Conservation (phyloP, 1,140 invertebrate genomes). For the Bombus turneri region DNA sequence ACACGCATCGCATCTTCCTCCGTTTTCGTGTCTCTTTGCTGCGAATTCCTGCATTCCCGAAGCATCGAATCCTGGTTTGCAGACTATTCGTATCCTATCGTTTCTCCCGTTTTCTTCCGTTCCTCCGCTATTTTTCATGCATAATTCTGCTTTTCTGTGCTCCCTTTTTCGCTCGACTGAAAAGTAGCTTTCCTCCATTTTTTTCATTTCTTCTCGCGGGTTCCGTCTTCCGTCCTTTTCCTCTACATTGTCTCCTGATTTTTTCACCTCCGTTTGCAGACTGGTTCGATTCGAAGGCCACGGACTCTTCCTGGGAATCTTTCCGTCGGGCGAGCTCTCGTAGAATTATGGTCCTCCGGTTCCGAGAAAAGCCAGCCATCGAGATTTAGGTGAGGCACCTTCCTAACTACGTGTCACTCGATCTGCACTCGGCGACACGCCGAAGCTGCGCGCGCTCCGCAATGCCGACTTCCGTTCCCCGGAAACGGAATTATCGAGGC, state of each 20-base stretch:
- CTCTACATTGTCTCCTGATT: neutral
- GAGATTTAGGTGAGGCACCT: slow-evolving; percentile 59
- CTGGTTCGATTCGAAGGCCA: neutral
- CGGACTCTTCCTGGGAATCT: neutral
- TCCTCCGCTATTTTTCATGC: neutral
- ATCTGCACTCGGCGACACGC: slow-evolving; percentile 19
- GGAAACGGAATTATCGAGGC: slow-evolving; percentile 42
- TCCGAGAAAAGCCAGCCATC: slow-evolving; percentile 55
- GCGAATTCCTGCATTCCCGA: neutral
- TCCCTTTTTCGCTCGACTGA: neutral
- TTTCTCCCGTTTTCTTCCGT: neutral
- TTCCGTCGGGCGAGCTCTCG: slow-evolving; percentile 30
- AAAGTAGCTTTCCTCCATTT: neutral
- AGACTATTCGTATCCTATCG: slow-evolving; percentile 17
- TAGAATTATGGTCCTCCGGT: slow-evolving; percentile 63
- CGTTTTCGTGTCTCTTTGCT: slow-evolving; percentile 35
- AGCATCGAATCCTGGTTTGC: slow-evolving; percentile 44
- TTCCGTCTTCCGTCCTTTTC: neutral
- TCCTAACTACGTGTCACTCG: slow-evolving; percentile 60
- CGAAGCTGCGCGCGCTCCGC: neutral
- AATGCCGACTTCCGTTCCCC: slow-evolving; percentile 12
- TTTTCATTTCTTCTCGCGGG: neutral
- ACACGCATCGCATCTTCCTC: slow-evolving; percentile 17
- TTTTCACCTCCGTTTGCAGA: neutral
- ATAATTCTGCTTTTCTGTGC: neutral